Percentiles rank a stretch among this genome's conserved stretches.
phyloP scores from a whole-genome alignment of 2,888 invertebrate genomes.

The Tanypteryx hageni region DNA sequence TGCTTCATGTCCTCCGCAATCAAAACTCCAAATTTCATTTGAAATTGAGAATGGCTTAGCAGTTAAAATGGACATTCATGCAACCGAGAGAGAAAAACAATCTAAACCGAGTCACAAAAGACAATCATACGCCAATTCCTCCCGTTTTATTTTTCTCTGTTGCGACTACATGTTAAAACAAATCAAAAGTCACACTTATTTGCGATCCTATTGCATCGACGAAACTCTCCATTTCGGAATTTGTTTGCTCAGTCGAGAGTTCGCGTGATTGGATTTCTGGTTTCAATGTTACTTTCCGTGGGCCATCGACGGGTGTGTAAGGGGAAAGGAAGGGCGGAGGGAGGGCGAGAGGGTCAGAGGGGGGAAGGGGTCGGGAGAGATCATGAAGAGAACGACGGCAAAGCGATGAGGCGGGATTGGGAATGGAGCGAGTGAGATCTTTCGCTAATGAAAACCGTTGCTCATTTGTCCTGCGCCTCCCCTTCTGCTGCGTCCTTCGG shows the following conservation, averaged over 20 bases:
- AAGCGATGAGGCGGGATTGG: not conserved
- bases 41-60: not conserved
- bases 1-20: too few relatives aligned
- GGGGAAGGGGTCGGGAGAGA: not conserved
- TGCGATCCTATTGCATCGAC: slow-evolving; percentile 5
- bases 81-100: not conserved
- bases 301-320: not conserved
- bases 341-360: not conserved
- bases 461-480: not conserved
- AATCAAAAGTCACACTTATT: slow-evolving; percentile 2
- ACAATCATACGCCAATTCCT: not conserved
- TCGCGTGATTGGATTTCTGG: slow-evolving; percentile 39
- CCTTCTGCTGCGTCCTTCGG: not conserved
- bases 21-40: not conserved
- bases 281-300: not conserved
- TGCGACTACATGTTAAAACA: not conserved
- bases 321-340: not conserved
- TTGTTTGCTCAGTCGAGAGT: slow-evolving; percentile 20
- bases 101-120: not conserved
- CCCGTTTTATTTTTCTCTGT: not conserved
- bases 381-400: not conserved
- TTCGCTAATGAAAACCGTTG: not conserved
- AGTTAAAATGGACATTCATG: not conserved
- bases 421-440: not conserved
- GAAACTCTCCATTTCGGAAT: slow-evolving; percentile 2